Conservation (phyloP, 2,113 vertebrate genomes). For the Mugil cephalus region DNA sequence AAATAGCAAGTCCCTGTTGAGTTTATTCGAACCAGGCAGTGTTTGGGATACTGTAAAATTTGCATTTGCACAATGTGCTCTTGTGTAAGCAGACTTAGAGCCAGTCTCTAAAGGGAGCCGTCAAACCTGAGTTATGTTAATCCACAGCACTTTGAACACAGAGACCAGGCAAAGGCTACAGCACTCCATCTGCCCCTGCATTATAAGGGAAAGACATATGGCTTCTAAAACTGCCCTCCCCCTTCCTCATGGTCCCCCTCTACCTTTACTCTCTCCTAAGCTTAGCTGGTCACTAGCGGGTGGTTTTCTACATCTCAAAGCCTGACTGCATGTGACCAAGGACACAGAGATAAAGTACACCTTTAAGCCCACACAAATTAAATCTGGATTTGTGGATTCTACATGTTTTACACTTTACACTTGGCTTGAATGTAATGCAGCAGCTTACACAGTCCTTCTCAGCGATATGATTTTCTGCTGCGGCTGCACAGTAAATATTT, state of each 20-base stretch:
- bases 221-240: slow-evolving; percentile 26
- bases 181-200: slow-evolving; percentile 63
- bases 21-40: slow-evolving; percentile 25
- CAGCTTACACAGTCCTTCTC: not conserved
- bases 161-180: slow-evolving; percentile 29
- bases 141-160: slow-evolving; percentile 42
- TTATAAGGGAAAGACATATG: slow-evolving; percentile 68
- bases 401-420: not conserved
- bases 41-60: slow-evolving; percentile 40
- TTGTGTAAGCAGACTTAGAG: slow-evolving; percentile 23
- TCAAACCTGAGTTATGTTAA: slow-evolving; percentile 58
- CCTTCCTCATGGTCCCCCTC: slow-evolving; percentile 6
- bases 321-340: slow-evolving; percentile 2
- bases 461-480: not conserved
- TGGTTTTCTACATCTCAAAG: slow-evolving; percentile 29
- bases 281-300: slow-evolving; percentile 28
- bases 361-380: not conserved
- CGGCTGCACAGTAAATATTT: slow-evolving; percentile 28
- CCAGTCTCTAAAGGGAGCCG: slow-evolving; percentile 42
- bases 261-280: slow-evolving; percentile 1
- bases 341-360: not conserved
- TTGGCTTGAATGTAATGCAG: too few species aligned
- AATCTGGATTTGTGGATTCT: not conserved
- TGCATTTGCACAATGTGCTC: slow-evolving; percentile 33
- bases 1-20: slow-evolving; percentile 23